Conservation (phyloP, 2,888 invertebrate species). For the Nomada ruficornis region DNA sequence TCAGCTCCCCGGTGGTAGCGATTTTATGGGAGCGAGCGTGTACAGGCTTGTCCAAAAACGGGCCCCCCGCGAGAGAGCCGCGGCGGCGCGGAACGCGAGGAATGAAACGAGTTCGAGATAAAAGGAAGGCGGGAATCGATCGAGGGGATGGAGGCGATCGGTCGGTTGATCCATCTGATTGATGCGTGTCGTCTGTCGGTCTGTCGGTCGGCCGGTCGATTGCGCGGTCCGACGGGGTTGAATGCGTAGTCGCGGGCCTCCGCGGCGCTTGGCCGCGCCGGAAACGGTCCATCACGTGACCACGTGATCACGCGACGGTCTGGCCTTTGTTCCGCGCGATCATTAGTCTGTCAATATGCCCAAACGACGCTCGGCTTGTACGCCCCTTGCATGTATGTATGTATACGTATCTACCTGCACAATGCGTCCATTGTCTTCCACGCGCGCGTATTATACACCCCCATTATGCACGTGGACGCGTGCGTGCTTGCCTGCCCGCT, state of each 20-base stretch:
- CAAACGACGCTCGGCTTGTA: slow-evolving; percentile 81
- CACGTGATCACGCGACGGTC: slow-evolving; percentile 83
- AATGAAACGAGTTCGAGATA: background rate
- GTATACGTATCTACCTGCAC: slow-evolving; percentile 81
- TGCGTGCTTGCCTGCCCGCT: slow-evolving; percentile 72
- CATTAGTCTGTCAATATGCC: slow-evolving; percentile 85
- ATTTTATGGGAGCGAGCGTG: background rate
- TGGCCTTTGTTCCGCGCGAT: slow-evolving; percentile 83
- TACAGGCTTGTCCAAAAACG: background rate
- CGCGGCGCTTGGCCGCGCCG: slow-evolving; percentile 80
- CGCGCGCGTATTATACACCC: slow-evolving; percentile 82
- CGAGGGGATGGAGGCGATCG: background rate
- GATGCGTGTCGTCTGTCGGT: slow-evolving; percentile 79
- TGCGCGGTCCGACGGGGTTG: slow-evolving; percentile 68
- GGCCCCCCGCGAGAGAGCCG: background rate
- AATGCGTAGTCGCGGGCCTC: slow-evolving; percentile 74
- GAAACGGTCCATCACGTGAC: slow-evolving; percentile 84
- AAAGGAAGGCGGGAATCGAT: background rate
- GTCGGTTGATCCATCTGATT: slow-evolving; percentile 72
- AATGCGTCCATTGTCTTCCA: slow-evolving; percentile 83
- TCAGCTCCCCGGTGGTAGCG: background rate
- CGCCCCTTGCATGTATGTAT: slow-evolving; percentile 68
- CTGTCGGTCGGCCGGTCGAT: slow-evolving; percentile 51
- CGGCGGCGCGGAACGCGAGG: background rate
- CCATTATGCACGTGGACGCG: slow-evolving; percentile 82